Conservation (phyloP, 2,888 invertebrate genomes). For the Synanthedon formicaeformis region DNA sequence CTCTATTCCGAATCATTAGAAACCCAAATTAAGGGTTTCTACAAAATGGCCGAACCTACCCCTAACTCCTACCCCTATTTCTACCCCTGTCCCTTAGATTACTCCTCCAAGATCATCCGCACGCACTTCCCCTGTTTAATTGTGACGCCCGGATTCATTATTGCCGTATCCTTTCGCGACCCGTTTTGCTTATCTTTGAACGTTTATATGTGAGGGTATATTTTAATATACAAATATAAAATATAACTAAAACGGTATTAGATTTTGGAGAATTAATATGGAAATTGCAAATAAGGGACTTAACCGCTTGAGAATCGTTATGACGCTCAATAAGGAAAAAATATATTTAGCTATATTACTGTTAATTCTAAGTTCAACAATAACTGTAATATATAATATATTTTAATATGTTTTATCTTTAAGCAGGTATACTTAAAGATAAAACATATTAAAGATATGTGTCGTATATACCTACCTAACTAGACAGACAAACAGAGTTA, state of each 20-base stretch:
- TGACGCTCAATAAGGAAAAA: no score
- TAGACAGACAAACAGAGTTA: no score
- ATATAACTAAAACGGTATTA: neutral
- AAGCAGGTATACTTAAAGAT: no score
- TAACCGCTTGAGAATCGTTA: no score
- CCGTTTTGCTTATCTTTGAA: conserved; percentile 58
- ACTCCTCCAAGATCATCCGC: conserved; percentile 59
- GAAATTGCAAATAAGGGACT: no score
- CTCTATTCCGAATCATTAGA: conserved; percentile 3
- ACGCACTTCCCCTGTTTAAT: conserved; percentile 66
- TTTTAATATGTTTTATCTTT: no score
- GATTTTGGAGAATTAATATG: no score
- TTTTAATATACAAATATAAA: neutral
- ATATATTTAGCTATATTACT: no score
- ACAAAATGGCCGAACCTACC: conserved; percentile 12
- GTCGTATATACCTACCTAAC: no score
- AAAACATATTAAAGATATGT: no score
- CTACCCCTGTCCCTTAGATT: conserved; percentile 35
- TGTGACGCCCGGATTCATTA: conserved; percentile 66
- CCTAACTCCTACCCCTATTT: conserved; percentile 15
- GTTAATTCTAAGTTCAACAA: no score
- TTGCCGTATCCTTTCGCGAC: conserved; percentile 56
- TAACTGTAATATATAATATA: no score
- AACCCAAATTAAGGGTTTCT: conserved; percentile 2
- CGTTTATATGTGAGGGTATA: conserved; percentile 11